Conservation (phyloP, 2,797 vertebrate species). For the Neostethus bicornis region DNA sequence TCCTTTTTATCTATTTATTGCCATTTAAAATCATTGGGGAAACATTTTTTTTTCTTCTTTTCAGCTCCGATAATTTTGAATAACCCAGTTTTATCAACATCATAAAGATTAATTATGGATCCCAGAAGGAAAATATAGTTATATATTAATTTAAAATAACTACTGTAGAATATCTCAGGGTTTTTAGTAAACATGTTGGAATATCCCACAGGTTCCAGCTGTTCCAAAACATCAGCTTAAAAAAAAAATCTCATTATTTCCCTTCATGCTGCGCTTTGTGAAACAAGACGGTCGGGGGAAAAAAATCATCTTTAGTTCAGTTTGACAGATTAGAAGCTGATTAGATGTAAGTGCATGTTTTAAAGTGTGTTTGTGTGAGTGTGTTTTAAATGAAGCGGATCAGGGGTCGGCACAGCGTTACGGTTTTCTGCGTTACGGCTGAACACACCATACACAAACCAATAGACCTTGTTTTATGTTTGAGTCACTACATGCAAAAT, state of each 20-base stretch:
- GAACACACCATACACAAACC: too few relatives aligned
- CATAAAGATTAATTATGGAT: constrained; percentile 1
- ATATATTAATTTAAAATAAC: constrained; percentile 7
- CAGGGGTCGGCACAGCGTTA: constrained; percentile 43
- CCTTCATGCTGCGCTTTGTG: constrained; percentile 44
- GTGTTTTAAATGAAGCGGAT: constrained; percentile 32
- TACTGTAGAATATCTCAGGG: constrained; percentile 14
- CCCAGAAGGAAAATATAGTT: neutral
- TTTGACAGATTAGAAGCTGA: constrained; percentile 23
- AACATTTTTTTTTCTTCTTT: neutral
- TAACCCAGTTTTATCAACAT: neutral
- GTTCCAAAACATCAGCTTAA: constrained; percentile 41
- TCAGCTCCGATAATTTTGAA: constrained; percentile 4
- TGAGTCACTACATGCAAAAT: too few relatives aligned
- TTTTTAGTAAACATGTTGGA: constrained; percentile 13
- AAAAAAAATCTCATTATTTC: constrained; percentile 58
- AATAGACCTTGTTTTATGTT: too few relatives aligned
- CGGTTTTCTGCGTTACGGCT: too few relatives aligned
- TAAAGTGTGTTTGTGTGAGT: constrained; percentile 10
- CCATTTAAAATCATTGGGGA: constrained; percentile 9
- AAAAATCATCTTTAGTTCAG: constrained; percentile 28
- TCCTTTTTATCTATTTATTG: neutral
- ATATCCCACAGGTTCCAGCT: neutral
- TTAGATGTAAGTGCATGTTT: constrained; percentile 7
- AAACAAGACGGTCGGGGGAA: constrained; percentile 27